phyloP scores from a whole-genome alignment of 2,113 vertebrate genomes.

The Leiothrix lutea region DNA sequence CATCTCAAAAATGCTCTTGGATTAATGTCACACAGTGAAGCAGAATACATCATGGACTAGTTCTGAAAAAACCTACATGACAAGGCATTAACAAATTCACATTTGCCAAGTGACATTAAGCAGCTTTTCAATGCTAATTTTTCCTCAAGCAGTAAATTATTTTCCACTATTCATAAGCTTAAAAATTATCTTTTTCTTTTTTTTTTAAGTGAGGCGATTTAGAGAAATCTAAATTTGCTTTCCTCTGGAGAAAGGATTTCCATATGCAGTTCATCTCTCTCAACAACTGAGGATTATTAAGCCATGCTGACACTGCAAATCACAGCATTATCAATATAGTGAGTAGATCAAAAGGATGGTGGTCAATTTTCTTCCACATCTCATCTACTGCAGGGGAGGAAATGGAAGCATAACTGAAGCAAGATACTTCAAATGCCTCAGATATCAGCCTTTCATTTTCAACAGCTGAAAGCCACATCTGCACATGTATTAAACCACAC shows the following conservation, averaged over 20 bases:
- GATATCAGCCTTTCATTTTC: background rate
- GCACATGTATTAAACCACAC: background rate
- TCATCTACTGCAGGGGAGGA: background rate
- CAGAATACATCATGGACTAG: background rate
- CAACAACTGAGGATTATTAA: background rate
- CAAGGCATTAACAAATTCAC: background rate
- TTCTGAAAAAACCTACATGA: background rate
- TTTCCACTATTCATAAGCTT: background rate
- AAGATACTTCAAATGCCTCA: conserved; percentile 1
- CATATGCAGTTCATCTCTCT: background rate
- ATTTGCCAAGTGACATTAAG: background rate
- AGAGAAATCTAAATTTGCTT: background rate
- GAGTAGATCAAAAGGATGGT: background rate
- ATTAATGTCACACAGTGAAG: background rate
- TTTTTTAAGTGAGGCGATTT: background rate
- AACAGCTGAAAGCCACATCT: conserved; percentile 37
- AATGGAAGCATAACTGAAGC: background rate
- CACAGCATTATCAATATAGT: background rate
- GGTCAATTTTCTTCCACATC: background rate
- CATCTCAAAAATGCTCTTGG: background rate
- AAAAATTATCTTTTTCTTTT: background rate
- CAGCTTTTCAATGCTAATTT: background rate
- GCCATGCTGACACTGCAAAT: background rate
- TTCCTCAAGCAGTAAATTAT: background rate
- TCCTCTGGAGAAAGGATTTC: background rate